These are phyloP conservation scores for Sinocyclocheilus anshuiensis DNA, from an alignment of 2,113 vertebrate species.

Conservation along the genomic window DNA sequence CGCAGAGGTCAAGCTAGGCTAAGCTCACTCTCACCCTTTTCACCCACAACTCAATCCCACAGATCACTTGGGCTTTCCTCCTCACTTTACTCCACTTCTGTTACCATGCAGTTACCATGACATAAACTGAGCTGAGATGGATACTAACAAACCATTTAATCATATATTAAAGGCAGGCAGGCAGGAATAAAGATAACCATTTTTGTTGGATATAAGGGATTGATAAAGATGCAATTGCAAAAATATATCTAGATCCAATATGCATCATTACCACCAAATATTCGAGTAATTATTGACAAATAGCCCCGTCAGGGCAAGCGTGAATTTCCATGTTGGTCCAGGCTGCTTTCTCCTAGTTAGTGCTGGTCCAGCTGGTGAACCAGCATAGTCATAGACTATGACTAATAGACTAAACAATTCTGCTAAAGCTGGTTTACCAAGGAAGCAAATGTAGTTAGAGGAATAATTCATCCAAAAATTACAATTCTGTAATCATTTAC, in stretches of 20 bases:
- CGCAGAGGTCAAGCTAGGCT: conserved; percentile 30
- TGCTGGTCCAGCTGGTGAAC: background rate
- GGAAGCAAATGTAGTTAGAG: background rate
- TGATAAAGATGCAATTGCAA: background rate
- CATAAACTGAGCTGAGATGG: background rate
- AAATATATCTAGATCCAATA: background rate
- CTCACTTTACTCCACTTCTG: background rate
- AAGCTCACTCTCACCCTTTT: conserved; percentile 8
- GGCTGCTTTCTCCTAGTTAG: background rate
- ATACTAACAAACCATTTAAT: background rate
- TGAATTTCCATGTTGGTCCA: background rate
- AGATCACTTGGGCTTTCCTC: background rate
- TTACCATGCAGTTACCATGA: background rate
- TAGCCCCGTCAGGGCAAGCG: no score
- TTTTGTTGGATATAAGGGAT: background rate
- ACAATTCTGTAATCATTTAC: no score
- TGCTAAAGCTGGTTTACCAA: background rate
- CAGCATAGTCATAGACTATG: no score
- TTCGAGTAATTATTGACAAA: background rate
- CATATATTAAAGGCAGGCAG: background rate
- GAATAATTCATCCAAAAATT: no score
- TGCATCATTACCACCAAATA: background rate
- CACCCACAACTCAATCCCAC: conserved; percentile 1
- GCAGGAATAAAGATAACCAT: background rate
- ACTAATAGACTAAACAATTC: background rate